These are phyloP conservation scores for Rhynchomys soricoides DNA, from an alignment of 2,113 vertebrate genomes.

Conservation along the genomic window DNA sequence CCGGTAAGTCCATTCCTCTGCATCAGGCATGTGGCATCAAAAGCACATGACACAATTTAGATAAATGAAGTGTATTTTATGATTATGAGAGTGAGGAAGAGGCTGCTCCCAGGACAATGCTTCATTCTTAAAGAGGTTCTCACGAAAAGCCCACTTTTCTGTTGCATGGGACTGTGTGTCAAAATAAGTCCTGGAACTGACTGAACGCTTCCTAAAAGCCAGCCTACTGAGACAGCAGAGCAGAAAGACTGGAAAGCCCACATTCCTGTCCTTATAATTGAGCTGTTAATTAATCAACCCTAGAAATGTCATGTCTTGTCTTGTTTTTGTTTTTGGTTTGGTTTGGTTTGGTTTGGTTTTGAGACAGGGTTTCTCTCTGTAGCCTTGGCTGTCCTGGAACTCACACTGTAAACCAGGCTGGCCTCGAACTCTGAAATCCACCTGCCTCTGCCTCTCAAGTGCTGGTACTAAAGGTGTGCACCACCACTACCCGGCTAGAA, in stretches of 20 bases:
- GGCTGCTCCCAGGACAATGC: neutral
- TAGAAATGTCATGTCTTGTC: too few species aligned
- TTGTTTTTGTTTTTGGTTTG: too few species aligned
- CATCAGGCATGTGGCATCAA: neutral
- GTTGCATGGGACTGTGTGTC: neutral
- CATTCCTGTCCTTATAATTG: neutral
- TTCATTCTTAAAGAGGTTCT: neutral
- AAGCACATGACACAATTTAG: neutral
- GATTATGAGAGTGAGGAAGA: neutral
- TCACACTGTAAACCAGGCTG: too few species aligned
- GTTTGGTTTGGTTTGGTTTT: too few species aligned
- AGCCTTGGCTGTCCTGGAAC: too few species aligned
- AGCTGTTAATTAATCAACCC: neutral
- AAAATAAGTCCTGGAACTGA: neutral
- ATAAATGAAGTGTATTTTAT: neutral
- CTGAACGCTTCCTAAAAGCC: neutral
- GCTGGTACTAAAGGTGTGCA: too few species aligned
- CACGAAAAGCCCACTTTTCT: neutral
- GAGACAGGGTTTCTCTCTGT: too few species aligned
- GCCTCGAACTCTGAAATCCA: too few species aligned
- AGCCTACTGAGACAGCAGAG: neutral
- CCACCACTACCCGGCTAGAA: too few species aligned
- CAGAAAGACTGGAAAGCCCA: neutral
- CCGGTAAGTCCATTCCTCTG: neutral
- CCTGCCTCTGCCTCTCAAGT: too few species aligned